Percentiles rank a stretch among this genome's conserved stretches.
These are phyloP conservation scores for Chionomys nivalis DNA, from an alignment of 2,113 vertebrate species.

Conservation along the genomic window DNA sequence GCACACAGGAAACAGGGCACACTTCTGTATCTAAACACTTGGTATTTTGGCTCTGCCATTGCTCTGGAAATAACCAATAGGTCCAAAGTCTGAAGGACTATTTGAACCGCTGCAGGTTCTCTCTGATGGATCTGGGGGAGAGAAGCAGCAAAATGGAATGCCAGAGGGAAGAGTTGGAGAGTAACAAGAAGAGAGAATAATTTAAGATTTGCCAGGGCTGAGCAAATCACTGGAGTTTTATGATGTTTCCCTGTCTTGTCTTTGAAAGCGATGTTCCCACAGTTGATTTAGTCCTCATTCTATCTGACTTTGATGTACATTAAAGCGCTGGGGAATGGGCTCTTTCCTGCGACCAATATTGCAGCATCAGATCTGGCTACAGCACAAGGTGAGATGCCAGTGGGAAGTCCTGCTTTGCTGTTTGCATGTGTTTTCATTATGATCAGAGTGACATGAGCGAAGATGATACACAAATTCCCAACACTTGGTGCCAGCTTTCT, in stretches of 20 bases:
- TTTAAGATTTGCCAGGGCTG: conserved; percentile 55
- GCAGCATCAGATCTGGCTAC: accelerated
- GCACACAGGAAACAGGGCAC: background rate
- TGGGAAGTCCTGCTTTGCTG: background rate
- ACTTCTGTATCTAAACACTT: background rate
- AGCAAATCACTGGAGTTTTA: background rate
- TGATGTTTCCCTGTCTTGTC: background rate
- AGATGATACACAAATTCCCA: background rate
- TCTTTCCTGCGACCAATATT: background rate
- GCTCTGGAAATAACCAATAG: conserved; percentile 59
- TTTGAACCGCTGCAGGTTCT: conserved; percentile 51
- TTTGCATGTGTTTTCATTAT: background rate
- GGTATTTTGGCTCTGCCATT: background rate
- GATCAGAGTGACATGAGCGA: background rate
- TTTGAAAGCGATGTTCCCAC: background rate
- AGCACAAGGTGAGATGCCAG: accelerated
- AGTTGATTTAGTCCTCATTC: background rate
- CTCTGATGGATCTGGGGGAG: conserved; percentile 41
- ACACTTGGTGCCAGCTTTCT: background rate
- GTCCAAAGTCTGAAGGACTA: conserved; percentile 39
- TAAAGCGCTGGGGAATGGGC: accelerated
- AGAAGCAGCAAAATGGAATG: conserved; percentile 41
- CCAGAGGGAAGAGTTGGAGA: conserved; percentile 12
- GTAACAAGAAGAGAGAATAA: conserved; percentile 58
- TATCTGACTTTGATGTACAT: background rate